phyloP scores from a whole-genome alignment of 2,113 vertebrate species.

The Planiliza haematocheilus region DNA sequence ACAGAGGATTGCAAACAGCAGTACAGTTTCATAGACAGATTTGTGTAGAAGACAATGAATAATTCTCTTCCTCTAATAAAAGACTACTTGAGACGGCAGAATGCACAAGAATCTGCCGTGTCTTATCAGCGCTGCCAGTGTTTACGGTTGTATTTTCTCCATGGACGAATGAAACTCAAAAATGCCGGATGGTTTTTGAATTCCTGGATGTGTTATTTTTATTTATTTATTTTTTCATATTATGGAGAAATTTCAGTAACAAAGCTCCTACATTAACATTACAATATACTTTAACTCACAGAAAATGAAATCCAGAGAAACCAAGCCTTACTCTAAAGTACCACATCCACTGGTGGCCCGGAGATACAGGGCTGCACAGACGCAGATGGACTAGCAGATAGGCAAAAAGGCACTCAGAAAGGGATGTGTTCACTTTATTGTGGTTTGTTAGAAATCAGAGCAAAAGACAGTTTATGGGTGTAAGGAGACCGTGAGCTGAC shows the following conservation, averaged over 20 bases:
- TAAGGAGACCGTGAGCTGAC: slow-evolving; percentile 2
- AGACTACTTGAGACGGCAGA: slow-evolving; percentile 38
- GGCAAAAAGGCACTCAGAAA: neutral
- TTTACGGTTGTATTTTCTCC: slow-evolving; percentile 60
- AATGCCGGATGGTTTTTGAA: slow-evolving; percentile 26
- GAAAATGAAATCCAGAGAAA: slow-evolving; percentile 20
- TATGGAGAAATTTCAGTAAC: slow-evolving; percentile 27
- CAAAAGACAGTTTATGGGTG: neutral
- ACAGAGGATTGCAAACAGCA: slow-evolving; percentile 42
- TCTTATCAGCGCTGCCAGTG: slow-evolving; percentile 70
- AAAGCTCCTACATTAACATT: slow-evolving; percentile 44
- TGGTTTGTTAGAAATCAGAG: slow-evolving; percentile 2
- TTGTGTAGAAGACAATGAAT: slow-evolving; percentile 71
- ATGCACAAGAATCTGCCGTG: slow-evolving; percentile 31
- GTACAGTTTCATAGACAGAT: slow-evolving; percentile 58
- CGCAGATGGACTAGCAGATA: neutral
- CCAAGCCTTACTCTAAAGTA: slow-evolving; percentile 19
- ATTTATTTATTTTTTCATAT: slow-evolving; percentile 34
- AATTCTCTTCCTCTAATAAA: slow-evolving; percentile 60
- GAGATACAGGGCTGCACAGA: slow-evolving; percentile 4
- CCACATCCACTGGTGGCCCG: neutral
- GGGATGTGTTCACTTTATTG: neutral
- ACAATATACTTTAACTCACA: slow-evolving; percentile 45
- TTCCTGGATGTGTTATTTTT: slow-evolving; percentile 5
- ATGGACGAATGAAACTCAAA: slow-evolving; percentile 15